Evolutionary conservation across 2,113 vertebrate species (phyloP).

Genomic region (chimpanzee (Pan troglodytes)): DNA sequence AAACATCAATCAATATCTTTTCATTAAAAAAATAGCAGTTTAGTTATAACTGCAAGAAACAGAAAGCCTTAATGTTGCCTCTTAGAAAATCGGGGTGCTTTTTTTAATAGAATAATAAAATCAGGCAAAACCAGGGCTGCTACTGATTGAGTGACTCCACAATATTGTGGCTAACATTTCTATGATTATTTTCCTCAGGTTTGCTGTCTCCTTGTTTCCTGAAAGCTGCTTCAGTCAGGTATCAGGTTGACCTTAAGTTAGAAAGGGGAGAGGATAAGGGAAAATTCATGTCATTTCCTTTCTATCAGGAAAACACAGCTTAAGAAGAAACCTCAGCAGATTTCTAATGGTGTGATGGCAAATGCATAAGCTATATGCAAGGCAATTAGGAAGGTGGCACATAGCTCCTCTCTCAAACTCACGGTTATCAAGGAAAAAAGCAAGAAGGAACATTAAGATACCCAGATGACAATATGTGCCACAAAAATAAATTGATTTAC

Average conservation of each 20-base stretch:
- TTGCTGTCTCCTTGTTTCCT: not conserved
- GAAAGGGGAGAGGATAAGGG: not conserved
- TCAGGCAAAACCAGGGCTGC: not conserved
- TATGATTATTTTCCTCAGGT: not conserved
- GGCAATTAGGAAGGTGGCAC: not conserved
- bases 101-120: not conserved
- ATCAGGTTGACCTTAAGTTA: not conserved
- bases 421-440: not conserved
- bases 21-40: not conserved
- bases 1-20: not conserved
- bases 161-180: not conserved
- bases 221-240: not conserved
- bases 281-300: not conserved
- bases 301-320: not conserved
- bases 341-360: not conserved
- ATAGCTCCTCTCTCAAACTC: not conserved
- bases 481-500: not conserved
- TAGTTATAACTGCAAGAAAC: not conserved
- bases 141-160: not conserved
- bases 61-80: not conserved
- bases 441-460: not conserved
- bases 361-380: not conserved
- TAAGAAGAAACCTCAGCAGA: not conserved
- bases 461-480: not conserved
- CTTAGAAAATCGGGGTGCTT: not conserved